phyloP scores from a whole-genome alignment of 2,113 vertebrate species.

The Ibidorhyncha struthersii region DNA sequence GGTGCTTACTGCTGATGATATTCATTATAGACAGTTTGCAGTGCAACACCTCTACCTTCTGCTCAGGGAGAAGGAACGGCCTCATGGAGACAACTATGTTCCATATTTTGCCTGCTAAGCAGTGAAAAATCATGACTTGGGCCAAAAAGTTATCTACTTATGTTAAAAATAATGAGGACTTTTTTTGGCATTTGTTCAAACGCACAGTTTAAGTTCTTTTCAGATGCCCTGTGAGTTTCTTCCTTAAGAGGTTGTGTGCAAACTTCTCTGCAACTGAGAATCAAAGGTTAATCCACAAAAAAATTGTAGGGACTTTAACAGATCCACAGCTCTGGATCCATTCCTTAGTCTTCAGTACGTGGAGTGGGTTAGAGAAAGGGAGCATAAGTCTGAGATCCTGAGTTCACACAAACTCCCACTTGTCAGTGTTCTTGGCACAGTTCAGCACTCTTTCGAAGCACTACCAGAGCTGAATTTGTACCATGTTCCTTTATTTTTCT shows the following conservation, averaged over 20 bases:
- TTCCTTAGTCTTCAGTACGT: background rate
- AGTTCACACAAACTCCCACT: background rate
- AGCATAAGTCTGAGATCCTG: background rate
- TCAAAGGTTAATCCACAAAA: background rate
- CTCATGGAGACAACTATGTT: background rate
- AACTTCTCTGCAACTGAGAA: background rate
- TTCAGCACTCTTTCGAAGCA: background rate
- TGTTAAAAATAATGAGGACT: background rate
- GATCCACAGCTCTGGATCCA: background rate
- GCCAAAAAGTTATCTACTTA: background rate
- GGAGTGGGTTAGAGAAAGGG: background rate
- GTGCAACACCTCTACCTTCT: background rate
- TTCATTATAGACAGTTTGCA: background rate
- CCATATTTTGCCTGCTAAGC: background rate
- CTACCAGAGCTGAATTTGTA: background rate
- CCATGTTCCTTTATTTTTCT: background rate
- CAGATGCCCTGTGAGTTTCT: background rate
- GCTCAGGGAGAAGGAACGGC: background rate
- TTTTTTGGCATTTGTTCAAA: background rate
- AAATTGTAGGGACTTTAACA: background rate
- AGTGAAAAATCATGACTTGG: background rate
- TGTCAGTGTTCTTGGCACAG: rapidly evolving
- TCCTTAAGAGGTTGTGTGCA: background rate
- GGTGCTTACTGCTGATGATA: background rate
- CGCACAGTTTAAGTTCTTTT: background rate